Evolutionary conservation across 2,113 vertebrate species (phyloP).

Genomic region (Grallaria varia): DNA sequence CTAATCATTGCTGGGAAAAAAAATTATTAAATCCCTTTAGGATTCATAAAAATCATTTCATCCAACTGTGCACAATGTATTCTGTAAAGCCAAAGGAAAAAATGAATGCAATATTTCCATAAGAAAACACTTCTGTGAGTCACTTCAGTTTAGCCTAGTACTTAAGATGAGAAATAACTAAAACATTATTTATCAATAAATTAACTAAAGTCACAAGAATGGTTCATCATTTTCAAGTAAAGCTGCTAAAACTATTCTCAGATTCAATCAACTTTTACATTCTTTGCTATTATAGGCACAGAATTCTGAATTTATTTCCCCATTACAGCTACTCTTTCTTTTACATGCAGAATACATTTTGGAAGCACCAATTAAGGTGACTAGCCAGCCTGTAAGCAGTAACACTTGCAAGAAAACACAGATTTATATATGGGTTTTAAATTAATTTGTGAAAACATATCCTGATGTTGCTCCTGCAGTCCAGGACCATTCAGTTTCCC

Average conservation of each 20-base stretch:
- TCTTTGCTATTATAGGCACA: not conserved
- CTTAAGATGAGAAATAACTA: not conserved
- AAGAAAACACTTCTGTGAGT: not conserved
- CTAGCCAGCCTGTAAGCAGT: not conserved
- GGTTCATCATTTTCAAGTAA: not conserved
- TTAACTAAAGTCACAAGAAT: not conserved
- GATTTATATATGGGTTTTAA: not conserved
- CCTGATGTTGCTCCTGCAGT: not conserved
- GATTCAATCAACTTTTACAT: not conserved
- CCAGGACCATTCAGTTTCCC: not conserved
- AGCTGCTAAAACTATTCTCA: not conserved
- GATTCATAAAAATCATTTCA: not conserved
- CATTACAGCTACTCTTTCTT: not conserved
- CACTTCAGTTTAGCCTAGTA: not conserved
- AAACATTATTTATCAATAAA: not conserved
- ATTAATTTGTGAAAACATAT: not conserved
- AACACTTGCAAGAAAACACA: not conserved
- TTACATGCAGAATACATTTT: not conserved
- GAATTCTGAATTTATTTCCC: not conserved
- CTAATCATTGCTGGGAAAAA: not conserved
- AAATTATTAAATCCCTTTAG: not conserved
- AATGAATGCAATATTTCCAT: not conserved
- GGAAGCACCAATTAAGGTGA: not conserved
- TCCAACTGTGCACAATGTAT: not conserved
- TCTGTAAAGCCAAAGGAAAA: not conserved